These are phyloP conservation scores for Sparidentex hasta DNA, from an alignment of 2,797 vertebrate genomes.

Conservation along the genomic window DNA sequence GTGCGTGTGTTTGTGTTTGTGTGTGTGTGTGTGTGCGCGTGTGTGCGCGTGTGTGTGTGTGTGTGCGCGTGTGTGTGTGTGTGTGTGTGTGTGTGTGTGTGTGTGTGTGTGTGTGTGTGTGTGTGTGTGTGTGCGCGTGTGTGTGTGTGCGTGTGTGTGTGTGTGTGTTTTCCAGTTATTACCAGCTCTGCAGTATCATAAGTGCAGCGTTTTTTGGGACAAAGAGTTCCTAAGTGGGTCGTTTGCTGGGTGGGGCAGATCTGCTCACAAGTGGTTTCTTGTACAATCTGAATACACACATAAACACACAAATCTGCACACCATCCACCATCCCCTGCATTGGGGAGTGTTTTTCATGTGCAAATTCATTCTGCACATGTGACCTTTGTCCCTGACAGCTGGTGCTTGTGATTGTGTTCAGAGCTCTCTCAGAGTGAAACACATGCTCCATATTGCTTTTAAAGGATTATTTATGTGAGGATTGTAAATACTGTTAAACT, in stretches of 20 bases:
- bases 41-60: background rate
- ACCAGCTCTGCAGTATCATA: slow-evolving; percentile 9
- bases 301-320: background rate
- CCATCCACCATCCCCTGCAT: no score
- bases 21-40: no score
- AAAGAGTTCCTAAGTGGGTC: slow-evolving; percentile 63
- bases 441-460: background rate
- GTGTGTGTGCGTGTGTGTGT: background rate
- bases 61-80: background rate
- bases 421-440: background rate
- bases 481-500: slow-evolving; percentile 4
- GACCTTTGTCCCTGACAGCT: background rate
- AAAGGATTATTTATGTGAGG: background rate
- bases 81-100: background rate
- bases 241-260: slow-evolving; percentile 65
- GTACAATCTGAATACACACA: slow-evolving; percentile 26
- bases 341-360: background rate
- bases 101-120: background rate
- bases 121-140: background rate
- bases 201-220: slow-evolving; percentile 38
- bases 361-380: background rate
- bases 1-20: background rate
- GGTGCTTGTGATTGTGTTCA: background rate
- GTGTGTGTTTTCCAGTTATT: background rate
- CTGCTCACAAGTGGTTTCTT: slow-evolving; percentile 58